A percentile compares a stretch with the other conserved stretches of the same genome.
Evolutionary conservation across 1,140 invertebrate genomes (phyloP).

Genomic region (Lepeophtheirus salmonis): DNA sequence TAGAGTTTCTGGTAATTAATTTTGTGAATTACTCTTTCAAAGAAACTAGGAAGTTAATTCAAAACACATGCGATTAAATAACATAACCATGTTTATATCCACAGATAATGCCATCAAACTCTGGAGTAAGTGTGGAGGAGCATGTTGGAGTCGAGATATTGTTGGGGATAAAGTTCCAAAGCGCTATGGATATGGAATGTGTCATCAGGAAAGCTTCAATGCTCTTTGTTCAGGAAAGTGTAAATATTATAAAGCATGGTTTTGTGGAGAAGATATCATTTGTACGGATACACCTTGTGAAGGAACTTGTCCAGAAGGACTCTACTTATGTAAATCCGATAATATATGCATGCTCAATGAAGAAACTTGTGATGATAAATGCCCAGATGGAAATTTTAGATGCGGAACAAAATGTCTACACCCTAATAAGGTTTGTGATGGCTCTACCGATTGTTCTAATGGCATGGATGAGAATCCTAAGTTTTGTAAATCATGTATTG

Average conservation of each 20-base stretch:
- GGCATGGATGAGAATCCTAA: neutral
- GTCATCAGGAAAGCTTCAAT: neutral
- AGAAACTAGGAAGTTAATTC: too few species aligned
- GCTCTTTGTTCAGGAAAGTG: conserved; percentile 1
- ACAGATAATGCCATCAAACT: neutral
- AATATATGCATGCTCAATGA: neutral
- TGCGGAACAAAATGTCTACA: neutral
- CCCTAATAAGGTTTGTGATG: conserved; percentile 2
- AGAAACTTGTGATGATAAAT: conserved; percentile 2
- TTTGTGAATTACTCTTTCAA: too few species aligned
- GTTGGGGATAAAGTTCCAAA: neutral
- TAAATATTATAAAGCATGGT: conserved; percentile 8
- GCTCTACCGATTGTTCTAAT: conserved; percentile 1
- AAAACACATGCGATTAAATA: neutral
- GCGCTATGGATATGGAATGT: neutral
- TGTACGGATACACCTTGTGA: conserved; percentile 2
- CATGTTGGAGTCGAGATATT: conserved; percentile 4
- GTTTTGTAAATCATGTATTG: neutral
- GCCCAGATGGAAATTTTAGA: conserved; percentile 2
- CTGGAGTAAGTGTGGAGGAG: conserved; percentile 2
- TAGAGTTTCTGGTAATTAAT: neutral
- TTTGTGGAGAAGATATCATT: conserved; percentile 5
- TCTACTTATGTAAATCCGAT: conserved; percentile 1
- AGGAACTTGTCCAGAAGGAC: neutral
- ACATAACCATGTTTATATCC: neutral